phyloP scores from a whole-genome alignment of 1,140 invertebrate species.

The Rhysida immarginata region DNA sequence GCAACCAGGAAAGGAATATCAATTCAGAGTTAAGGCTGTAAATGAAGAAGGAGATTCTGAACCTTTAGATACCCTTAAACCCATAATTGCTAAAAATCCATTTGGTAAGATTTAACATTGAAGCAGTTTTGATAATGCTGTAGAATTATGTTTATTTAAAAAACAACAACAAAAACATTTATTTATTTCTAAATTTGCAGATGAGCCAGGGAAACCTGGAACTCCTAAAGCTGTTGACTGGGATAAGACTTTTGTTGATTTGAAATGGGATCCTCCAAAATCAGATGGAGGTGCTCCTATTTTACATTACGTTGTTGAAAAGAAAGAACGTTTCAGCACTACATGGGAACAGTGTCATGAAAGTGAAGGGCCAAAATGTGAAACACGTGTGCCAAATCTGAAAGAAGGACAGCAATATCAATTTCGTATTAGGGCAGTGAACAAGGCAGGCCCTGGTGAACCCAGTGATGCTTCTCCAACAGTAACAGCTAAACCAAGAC shows the following conservation, averaged over 20 bases:
- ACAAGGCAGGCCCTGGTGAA: conserved; percentile 84
- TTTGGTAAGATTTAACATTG: conserved; percentile 56
- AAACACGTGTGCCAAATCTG: conserved; percentile 66
- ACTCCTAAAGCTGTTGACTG: conserved; percentile 79
- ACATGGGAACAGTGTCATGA: conserved; percentile 70
- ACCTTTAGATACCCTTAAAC: conserved; percentile 70
- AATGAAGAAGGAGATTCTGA: conserved; percentile 97
- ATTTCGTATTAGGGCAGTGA: conserved; percentile 80
- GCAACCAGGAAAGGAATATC: conserved; percentile 84
- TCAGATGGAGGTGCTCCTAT: conserved; percentile 85
- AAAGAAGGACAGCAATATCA: conserved; percentile 86
- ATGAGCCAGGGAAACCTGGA: conserved; percentile 73
- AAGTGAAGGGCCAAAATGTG: conserved; percentile 51
- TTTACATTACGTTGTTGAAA: conserved; percentile 89
- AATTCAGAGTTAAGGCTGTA: conserved; percentile 92
- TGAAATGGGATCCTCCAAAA: conserved; percentile 85
- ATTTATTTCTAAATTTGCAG: conserved; percentile 29
- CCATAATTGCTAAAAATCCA: conserved; percentile 82
- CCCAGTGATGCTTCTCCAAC: conserved; percentile 75
- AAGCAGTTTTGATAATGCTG: too few relatives aligned
- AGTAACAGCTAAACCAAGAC: conserved; percentile 74
- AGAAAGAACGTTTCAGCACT: conserved; percentile 78
- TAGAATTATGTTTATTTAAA: too few relatives aligned
- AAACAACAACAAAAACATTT: too few relatives aligned
- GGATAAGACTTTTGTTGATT: conserved; percentile 78